Evolutionary conservation across 2,888 invertebrate species (phyloP), one percentile per base, ranked within the genome.

Genomic region (Heterodera filipjevi): DNA sequence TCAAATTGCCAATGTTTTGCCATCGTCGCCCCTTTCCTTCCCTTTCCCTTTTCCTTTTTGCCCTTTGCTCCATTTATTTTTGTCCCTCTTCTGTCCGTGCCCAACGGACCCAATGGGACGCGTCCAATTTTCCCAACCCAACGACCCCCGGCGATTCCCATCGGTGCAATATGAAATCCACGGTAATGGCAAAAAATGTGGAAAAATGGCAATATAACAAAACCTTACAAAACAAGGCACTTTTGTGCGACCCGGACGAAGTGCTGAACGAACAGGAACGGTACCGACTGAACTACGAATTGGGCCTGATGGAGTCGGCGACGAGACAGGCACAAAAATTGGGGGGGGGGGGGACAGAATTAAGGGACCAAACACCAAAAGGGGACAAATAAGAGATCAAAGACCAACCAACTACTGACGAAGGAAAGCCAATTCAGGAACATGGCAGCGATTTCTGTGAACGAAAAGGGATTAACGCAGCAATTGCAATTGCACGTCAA

Each of bases 181-280:
- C 59, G 59, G 59, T 59, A 44, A 53, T 53, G 49, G 49, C 14
- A 14, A 53, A 53, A 53, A 44, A 5, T 5, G 44, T 19, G 19
- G 3, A 10, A 59, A 59, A 59, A 10, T 49, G 46, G 19, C 10
- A 49, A 49, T 49, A 49, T 39, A 5, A 10, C 6, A 49, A 12
- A 12, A 49, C 46, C 46, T 16, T 44, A 44, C n/a, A n/a, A n/a
- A 39, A 39, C 10, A 12, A 85, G 10, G 84, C 85, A 0, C 81
- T 82, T 49, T 82, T 87, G 49, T 87, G 87, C 75, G 87, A 87
- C 76, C 87, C 87, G n/a, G 87, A 87, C 77, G 83, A 81, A 53
- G 85, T 87, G 30, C 79, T 87, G 12, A 80, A 77, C n/a, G 87
- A 87, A 75, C 79, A 82, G 33, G 80, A 84, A 27, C 71, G 84